Conservation (phyloP, 2,113 vertebrate species). For the Sialia sialis region DNA sequence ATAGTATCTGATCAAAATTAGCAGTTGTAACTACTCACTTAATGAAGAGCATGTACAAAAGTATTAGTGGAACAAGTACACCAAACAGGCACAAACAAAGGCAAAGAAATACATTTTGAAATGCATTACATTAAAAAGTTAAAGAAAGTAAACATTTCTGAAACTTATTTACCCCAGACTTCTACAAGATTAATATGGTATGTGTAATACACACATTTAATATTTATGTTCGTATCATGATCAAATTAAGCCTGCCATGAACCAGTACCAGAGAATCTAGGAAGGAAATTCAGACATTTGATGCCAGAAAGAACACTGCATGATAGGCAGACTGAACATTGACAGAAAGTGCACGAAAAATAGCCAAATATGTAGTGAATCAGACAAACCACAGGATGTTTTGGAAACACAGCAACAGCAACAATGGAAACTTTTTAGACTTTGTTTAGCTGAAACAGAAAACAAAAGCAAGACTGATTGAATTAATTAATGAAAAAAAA, state of each 20-base stretch:
- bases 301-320: constrained; percentile 6
- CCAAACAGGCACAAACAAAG: not conserved
- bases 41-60: not conserved
- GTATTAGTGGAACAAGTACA: not conserved
- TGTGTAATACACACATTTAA: not conserved
- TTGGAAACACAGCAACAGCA: constrained; percentile 64
- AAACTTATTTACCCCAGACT: constrained; percentile 1
- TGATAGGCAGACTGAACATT: not conserved
- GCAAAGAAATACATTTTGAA: not conserved
- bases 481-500: constrained; percentile 74
- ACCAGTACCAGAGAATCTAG: not conserved
- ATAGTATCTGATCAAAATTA: constrained; percentile 32
- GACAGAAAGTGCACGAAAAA: not conserved
- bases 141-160: not conserved
- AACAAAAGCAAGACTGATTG: constrained; percentile 67
- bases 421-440: constrained; percentile 65
- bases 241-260: not conserved
- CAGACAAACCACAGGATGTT: constrained; percentile 45
- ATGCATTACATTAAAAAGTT: not conserved
- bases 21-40: constrained; percentile 2
- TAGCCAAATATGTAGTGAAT: constrained; percentile 26
- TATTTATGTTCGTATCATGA: not conserved
- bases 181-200: not conserved
- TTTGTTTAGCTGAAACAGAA: constrained; percentile 65
- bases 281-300: not conserved